Base-by-base conservation (phyloP, 2,797 vertebrate species). In the Danio kyathit region DNA sequence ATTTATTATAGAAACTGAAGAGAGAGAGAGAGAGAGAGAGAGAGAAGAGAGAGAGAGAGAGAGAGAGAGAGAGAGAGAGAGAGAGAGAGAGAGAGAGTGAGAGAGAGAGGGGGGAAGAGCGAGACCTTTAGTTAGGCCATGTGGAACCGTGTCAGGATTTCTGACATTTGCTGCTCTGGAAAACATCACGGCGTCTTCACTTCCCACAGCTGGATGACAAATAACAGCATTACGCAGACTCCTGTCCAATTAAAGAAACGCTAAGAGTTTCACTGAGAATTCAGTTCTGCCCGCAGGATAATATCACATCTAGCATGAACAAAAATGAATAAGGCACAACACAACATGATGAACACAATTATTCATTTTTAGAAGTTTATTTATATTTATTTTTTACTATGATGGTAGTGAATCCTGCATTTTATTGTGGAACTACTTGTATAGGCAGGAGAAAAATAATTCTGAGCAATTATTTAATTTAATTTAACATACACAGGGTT, bases 121-220 rank as follows among this genome's bases (percentile, higher is more conserved):
- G 61, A 71, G 82, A 84, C 76, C 80, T 84, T 86, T 76, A 51
- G 80, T 21, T 76, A 72, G 82, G 82, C 76, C 73, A 84, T 77
- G 80, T 84, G 82, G 85, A 86, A 77, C 66, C 48, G 65, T 78
- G 75, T 83, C 79, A 82, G 80, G 63, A 64, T 82, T 76, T 82
- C 64, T 82, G 82, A 83, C 65, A 65, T 81, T 69, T 74, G 49
- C 75, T 60, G 11, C 7, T 6, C 51, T 74, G 49, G 74, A 76
- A 76, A 54, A 56, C 74, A 65, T 76, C 64, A 67, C 7, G 17
- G 8, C 8, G 74, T 66, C 48, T 56, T 66, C 51, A 9, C 21
- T 64, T 61, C 19, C 14, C 21, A 5, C 52, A 65, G 52, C 74
- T 72, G 46, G 69, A 73, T 54, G 49, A 65, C 52, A 67, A 77